Evolutionary conservation across 1,140 invertebrate genomes (phyloP), one percentile per base, ranked within the genome.

Genomic region (Phymorhynchus buccinoides): DNA sequence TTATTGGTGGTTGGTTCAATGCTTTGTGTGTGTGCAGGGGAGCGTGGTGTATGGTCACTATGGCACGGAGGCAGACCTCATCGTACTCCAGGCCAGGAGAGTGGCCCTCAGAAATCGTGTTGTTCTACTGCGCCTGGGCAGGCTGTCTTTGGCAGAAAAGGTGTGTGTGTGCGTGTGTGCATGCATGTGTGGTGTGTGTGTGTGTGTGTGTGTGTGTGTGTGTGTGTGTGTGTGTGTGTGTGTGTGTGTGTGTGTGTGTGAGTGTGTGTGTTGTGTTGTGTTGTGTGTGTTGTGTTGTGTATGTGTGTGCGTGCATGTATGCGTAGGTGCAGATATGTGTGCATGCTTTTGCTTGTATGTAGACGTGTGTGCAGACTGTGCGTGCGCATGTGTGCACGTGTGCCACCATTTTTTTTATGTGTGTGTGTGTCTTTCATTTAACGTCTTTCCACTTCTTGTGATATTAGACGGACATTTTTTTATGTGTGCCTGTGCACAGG

Each of bases 41-140:
- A 52, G 62, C 27, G 14, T 88, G 68, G 62, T 88, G 16, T 88
- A 86, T 80, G 85, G 87, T 44, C 87, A 88, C 42, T 86, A 86
- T 85, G 87, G 87, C 30, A 62, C 66, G 18, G 73, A 85, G 35
- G 37, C 85, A 42, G 87, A 88, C 77, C 42, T 86, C 16, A n/a
- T 81, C 16, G 42, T 81, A 7, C 62, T 88, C 7, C 71, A 85
- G 30, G 80, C 78, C 37, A 68, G 71, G 37, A 73, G 85, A 27
- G 75, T 86, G 18, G 37, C 77, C 1, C 37, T 86, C 37, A 82
- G 75, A 32, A 78, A 71, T 37, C 56, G 66, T 37, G n/a, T 86
- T 27, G 44, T 86, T 71, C 42, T 88, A 18, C 56, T 88, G n/a
- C 78, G 87, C 35, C 77, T 86, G 4, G 86, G 86, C 30, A 85